phyloP scores from a whole-genome alignment of 2,113 vertebrate genomes.

The Phyllopteryx taeniolatus region DNA sequence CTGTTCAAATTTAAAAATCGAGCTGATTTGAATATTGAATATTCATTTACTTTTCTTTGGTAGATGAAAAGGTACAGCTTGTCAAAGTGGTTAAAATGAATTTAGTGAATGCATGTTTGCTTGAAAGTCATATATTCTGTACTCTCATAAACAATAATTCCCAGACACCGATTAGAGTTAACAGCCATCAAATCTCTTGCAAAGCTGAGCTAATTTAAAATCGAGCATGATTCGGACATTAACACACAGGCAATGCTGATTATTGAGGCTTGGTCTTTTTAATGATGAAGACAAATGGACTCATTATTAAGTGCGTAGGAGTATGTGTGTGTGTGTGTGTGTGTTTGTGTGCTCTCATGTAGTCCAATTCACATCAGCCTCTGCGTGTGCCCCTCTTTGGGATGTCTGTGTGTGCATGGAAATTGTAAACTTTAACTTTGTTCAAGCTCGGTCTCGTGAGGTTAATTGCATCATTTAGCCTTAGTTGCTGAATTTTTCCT shows the following conservation, averaged over 20 bases:
- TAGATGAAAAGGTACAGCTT: neutral
- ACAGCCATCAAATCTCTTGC: neutral
- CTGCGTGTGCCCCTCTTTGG: neutral
- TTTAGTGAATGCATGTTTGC: neutral
- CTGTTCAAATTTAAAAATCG: neutral
- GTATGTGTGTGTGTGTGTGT: neutral
- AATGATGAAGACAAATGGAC: constrained; percentile 63
- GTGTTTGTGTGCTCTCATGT: constrained; percentile 14
- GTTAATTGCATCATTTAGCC: constrained; percentile 56
- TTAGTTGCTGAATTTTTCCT: constrained; percentile 19
- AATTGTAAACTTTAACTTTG: constrained; percentile 47
- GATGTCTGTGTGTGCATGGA: constrained; percentile 13
- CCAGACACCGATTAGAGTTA: neutral
- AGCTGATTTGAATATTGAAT: neutral
- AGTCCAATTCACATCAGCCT: neutral
- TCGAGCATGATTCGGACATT: constrained; percentile 20
- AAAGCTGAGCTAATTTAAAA: constrained; percentile 22
- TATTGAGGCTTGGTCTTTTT: constrained; percentile 45
- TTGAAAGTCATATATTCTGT: neutral
- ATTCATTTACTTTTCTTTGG: neutral
- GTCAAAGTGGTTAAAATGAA: neutral
- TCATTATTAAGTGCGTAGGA: constrained; percentile 52
- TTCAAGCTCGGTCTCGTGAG: constrained; percentile 39
- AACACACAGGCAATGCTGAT: constrained; percentile 26
- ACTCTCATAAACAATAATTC: neutral